These are phyloP conservation scores for Parotocinclus haroldoi DNA, from an alignment of 2,797 vertebrate species.

Conservation along the genomic window DNA sequence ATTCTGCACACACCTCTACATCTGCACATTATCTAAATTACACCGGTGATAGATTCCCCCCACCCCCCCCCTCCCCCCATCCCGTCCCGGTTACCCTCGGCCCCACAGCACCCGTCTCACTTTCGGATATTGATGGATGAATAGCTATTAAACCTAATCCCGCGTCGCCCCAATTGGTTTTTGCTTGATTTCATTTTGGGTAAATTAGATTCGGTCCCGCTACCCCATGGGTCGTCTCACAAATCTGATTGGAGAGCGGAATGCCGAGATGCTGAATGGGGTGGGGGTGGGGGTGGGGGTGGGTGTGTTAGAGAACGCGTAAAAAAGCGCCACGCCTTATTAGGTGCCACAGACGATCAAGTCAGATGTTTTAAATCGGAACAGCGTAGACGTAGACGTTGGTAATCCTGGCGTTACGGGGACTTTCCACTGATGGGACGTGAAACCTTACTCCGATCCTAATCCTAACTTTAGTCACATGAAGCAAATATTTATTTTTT, in stretches of 20 bases:
- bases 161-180: conserved; percentile 56
- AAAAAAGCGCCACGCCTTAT: not conserved
- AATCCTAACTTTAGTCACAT: too few relatives aligned
- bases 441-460: too few relatives aligned
- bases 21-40: conserved; percentile 39
- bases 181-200: conserved; percentile 64
- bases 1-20: conserved; percentile 1
- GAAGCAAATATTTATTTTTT: too few relatives aligned
- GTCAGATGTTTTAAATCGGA: too few relatives aligned
- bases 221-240: conserved; percentile 51
- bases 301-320: too few relatives aligned
- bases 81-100: not conserved
- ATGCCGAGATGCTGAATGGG: conserved; percentile 41
- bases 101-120: not conserved
- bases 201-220: conserved; percentile 62
- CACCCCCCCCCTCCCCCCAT: conserved; percentile 13
- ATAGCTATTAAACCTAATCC: conserved; percentile 55
- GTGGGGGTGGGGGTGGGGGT: too few relatives aligned
- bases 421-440: too few relatives aligned
- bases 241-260: conserved; percentile 55
- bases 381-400: too few relatives aligned
- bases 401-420: too few relatives aligned
- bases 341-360: too few relatives aligned
- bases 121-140: conserved; percentile 53
- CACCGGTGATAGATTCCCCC: conserved; percentile 32